A percentile compares a stretch with the other conserved stretches of the same genome.
phyloP scores from a whole-genome alignment of 2,797 vertebrate species.

The Diplodus sargus region DNA sequence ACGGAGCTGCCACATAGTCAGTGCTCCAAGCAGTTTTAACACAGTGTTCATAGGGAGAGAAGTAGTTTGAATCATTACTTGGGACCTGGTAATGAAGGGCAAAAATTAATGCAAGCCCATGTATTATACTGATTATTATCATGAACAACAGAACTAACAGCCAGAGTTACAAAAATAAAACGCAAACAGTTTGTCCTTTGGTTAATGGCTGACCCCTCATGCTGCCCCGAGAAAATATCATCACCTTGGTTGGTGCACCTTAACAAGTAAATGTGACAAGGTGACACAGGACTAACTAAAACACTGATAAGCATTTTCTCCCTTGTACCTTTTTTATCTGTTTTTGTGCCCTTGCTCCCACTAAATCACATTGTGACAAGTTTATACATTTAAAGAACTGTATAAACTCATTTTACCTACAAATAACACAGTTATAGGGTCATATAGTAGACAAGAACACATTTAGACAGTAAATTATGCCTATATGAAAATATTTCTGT shows the following conservation, averaged over 20 bases:
- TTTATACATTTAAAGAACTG: conserved; percentile 15
- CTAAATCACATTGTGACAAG: conserved; percentile 33
- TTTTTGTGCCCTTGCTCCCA: conserved; percentile 23
- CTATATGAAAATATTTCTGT: conserved; percentile 15
- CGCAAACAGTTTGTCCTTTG: not conserved
- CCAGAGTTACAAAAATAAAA: not conserved
- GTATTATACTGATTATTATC: not conserved
- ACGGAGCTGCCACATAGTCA: not conserved
- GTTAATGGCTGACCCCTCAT: not conserved
- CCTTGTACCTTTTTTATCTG: conserved; percentile 19
- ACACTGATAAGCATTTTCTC: conserved; percentile 15
- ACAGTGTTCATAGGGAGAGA: no score
- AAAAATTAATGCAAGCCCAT: not conserved
- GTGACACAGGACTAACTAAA: conserved; percentile 42
- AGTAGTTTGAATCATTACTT: no score
- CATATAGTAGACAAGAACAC: conserved; percentile 9
- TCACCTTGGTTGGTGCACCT: conserved; percentile 20
- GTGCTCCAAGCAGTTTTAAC: no score
- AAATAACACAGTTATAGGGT: conserved; percentile 12
- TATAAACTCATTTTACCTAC: conserved; percentile 31
- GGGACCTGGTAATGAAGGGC: not conserved
- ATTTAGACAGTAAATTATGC: conserved; percentile 24
- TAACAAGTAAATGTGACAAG: conserved; percentile 38
- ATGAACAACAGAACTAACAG: no score
- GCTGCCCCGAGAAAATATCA: not conserved